Evolutionary conservation across 2,113 vertebrate genomes (phyloP).

Genomic region (Chaetops frenatus): DNA sequence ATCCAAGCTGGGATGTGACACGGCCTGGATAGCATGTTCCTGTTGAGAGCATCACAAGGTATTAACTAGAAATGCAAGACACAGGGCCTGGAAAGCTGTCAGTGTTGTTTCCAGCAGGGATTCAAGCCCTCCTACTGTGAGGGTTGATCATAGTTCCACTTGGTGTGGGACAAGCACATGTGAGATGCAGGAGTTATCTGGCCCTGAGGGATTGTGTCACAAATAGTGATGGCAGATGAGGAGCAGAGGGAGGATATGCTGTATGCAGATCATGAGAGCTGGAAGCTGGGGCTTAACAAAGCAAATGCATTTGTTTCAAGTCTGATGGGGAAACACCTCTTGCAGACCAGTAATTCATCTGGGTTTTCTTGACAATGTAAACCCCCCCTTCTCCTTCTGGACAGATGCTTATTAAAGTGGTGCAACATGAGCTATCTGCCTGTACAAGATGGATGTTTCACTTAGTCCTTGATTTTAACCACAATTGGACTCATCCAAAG

Average conservation of each 20-base stretch:
- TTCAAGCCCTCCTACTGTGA: background rate
- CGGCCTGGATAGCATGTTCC: background rate
- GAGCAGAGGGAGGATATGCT: background rate
- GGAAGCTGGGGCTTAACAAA: background rate
- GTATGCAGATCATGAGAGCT: background rate
- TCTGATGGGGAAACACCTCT: background rate
- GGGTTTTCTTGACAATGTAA: background rate
- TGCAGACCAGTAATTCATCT: background rate
- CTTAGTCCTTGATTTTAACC: background rate
- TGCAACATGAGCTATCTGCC: background rate
- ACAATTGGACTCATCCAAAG: background rate
- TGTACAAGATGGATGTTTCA: background rate
- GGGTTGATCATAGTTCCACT: background rate
- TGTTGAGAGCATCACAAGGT: background rate
- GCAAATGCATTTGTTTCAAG: background rate
- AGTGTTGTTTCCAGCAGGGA: background rate
- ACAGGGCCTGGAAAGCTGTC: rapidly evolving
- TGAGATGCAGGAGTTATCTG: background rate
- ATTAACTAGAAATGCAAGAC: background rate
- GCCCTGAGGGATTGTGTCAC: background rate
- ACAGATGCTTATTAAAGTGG: background rate
- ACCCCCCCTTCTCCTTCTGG: background rate
- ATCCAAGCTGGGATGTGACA: background rate
- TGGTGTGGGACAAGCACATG: background rate
- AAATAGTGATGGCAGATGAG: background rate